Conservation (phyloP, 2,797 vertebrate species). For the Peromyscus melanophrys region DNA sequence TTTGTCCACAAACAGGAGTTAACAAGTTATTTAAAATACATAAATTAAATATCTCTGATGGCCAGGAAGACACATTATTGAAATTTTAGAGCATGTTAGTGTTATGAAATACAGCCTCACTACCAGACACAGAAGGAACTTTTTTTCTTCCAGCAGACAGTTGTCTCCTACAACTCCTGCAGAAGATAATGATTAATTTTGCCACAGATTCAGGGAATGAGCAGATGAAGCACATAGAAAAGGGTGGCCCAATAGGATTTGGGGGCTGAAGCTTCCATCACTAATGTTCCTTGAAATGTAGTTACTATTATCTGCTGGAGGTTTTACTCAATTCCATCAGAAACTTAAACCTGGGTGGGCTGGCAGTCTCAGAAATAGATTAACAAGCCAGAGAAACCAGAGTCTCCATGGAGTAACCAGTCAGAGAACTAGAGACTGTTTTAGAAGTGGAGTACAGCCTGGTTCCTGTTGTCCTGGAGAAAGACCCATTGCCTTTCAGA, state of each 20-base stretch:
- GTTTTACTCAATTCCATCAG: constrained; percentile 32
- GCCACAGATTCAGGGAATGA: not conserved
- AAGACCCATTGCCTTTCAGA: not conserved
- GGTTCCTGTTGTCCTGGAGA: not conserved
- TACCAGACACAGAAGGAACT: not conserved
- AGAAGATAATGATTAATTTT: constrained; percentile 28
- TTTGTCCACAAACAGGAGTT: constrained; percentile 29
- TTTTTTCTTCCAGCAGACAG: not conserved
- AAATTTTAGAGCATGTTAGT: constrained; percentile 51
- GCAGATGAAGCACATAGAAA: not conserved
- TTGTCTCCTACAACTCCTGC: constrained; percentile 4
- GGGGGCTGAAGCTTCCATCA: not conserved
- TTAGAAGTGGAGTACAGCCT: not conserved
- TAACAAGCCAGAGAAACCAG: constrained; percentile 65
- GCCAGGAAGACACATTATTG: constrained; percentile 43
- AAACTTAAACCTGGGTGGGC: constrained; percentile 55
- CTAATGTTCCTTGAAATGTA: constrained; percentile 55
- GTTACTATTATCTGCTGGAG: constrained; percentile 7
- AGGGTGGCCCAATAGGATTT: not conserved
- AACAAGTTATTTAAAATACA: not conserved
- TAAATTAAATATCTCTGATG: constrained; percentile 20
- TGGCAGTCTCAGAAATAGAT: not conserved
- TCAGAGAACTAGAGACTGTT: constrained; percentile 11
- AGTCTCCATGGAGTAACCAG: not conserved
- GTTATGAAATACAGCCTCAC: not conserved